Evolutionary conservation across 2,888 invertebrate genomes (phyloP).

Genomic region (Eurytoma californica): DNA sequence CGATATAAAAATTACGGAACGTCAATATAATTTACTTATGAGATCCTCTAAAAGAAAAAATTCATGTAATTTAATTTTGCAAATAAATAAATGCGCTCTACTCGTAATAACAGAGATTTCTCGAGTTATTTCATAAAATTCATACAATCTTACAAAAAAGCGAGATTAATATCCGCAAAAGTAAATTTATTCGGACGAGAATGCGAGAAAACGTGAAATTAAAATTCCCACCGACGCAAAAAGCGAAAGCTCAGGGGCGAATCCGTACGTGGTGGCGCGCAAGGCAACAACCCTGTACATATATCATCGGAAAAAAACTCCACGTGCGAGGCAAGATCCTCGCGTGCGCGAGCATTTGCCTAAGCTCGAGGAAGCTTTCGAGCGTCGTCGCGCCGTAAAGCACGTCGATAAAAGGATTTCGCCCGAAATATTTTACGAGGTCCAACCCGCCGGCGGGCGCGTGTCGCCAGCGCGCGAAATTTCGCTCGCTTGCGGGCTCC

Average conservation of each 20-base stretch:
- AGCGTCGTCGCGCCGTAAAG: constrained; percentile 31
- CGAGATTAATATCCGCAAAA: too few relatives aligned
- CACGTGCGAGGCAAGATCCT: neutral
- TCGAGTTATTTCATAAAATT: too few relatives aligned
- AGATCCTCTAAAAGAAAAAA: too few relatives aligned
- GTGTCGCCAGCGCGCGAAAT: constrained; percentile 9
- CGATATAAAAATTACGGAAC: too few relatives aligned
- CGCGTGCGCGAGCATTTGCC: neutral
- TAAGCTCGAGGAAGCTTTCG: neutral
- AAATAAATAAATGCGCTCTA: too few relatives aligned
- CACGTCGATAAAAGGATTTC: constrained; percentile 39
- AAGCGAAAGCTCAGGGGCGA: neutral
- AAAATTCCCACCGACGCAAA: neutral
- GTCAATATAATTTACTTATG: too few relatives aligned
- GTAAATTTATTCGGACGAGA: neutral
- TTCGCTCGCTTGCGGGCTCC: neutral
- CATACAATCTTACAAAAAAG: too few relatives aligned
- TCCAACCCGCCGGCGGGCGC: neutral
- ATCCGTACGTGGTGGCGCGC: neutral
- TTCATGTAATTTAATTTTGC: too few relatives aligned
- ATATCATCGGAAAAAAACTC: neutral
- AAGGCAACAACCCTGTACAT: neutral
- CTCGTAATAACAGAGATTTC: too few relatives aligned
- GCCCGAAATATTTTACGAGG: constrained; percentile 46
- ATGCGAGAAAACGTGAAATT: neutral